phyloP scores from a whole-genome alignment of 2,113 vertebrate genomes.

The Pterophyllum scalare region DNA sequence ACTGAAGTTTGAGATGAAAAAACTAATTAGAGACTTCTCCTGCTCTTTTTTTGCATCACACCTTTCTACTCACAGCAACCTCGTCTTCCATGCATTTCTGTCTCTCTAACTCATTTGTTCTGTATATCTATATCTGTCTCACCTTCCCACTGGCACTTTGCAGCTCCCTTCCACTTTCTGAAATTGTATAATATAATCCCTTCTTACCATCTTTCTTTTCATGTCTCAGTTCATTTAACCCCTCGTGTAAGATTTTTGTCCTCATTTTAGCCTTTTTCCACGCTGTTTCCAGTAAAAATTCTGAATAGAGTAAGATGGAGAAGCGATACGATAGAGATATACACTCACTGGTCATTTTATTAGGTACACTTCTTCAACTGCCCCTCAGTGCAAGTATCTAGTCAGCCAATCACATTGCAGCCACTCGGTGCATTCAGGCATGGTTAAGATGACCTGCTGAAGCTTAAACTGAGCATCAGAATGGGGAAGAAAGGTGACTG shows the following conservation, averaged over 20 bases:
- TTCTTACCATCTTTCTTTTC: not conserved
- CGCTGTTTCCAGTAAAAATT: not conserved
- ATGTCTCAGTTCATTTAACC: not conserved
- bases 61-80: constrained; percentile 44
- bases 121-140: not conserved
- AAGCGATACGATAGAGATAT: no score
- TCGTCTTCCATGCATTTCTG: constrained; percentile 16
- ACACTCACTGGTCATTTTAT: no score
- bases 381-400: no score
- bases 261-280: not conserved
- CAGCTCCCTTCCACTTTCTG: constrained; percentile 4
- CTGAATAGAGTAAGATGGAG: no score
- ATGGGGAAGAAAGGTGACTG: no score
- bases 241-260: not conserved
- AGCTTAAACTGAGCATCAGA: no score
- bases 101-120: constrained; percentile 13
- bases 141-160: not conserved
- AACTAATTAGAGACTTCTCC: constrained; percentile 70
- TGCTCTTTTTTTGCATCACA: constrained; percentile 75
- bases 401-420: no score
- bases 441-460: no score
- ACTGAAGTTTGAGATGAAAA: constrained; percentile 70
- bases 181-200: not conserved
- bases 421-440: no score
- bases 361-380: no score